These are phyloP conservation scores for Apogon talboti DNA, from an alignment of 2,797 vertebrate species.

Conservation along the genomic window DNA sequence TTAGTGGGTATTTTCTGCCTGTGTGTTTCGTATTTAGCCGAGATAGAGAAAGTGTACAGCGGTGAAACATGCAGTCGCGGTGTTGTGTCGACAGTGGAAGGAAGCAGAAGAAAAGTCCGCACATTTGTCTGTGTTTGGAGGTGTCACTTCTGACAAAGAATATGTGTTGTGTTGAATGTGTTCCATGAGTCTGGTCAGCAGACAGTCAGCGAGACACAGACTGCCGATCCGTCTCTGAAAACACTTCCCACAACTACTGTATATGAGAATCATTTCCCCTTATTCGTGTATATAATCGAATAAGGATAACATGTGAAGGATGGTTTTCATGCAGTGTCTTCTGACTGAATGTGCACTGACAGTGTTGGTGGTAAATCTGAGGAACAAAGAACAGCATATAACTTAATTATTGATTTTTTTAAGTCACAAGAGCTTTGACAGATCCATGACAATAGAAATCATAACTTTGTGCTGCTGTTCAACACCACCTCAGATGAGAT, in stretches of 20 bases:
- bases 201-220: constrained; percentile 14
- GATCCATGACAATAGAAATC: too few relatives aligned
- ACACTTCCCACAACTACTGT: neutral
- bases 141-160: constrained; percentile 17
- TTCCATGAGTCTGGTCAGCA: constrained; percentile 23
- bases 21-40: neutral
- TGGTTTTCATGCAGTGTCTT: too few relatives aligned
- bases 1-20: neutral
- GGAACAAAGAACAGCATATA: too few relatives aligned
- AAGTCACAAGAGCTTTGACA: too few relatives aligned
- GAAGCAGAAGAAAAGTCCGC: constrained; percentile 28
- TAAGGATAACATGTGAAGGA: neutral
- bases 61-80: constrained; percentile 4
- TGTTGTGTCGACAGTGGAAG: constrained; percentile 3
- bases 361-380: too few relatives aligned
- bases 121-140: constrained; percentile 13
- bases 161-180: constrained; percentile 3
- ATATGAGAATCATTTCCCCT: too few relatives aligned
- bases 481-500: neutral
- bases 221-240: neutral
- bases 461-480: neutral
- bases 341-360: too few relatives aligned
- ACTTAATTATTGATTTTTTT: too few relatives aligned
- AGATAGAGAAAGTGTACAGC: neutral
- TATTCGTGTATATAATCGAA: neutral